Evolutionary conservation across 2,888 invertebrate species (phyloP).

Genomic region (Meghimatium bilineatum): DNA sequence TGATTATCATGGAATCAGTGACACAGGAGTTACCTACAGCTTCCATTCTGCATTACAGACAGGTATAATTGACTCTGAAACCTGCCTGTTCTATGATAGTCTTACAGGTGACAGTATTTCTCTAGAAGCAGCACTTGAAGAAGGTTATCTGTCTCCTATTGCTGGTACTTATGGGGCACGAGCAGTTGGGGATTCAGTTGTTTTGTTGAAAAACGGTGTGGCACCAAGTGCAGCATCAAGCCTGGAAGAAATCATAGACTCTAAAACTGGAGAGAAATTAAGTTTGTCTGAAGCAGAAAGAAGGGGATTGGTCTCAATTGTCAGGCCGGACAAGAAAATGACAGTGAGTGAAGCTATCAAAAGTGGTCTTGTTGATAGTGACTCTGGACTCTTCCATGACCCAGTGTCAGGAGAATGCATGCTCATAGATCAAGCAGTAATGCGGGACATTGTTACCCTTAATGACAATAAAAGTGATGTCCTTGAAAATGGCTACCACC

Average conservation of each 20-base stretch:
- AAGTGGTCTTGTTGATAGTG: constrained; percentile 81
- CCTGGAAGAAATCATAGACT: constrained; percentile 52
- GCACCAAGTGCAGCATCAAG: constrained; percentile 51
- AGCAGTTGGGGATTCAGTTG: constrained; percentile 60
- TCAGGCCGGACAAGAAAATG: constrained; percentile 89
- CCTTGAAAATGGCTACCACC: constrained; percentile 47
- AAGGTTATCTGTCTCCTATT: constrained; percentile 76
- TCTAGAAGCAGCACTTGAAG: constrained; percentile 85
- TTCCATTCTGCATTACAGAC: constrained; percentile 85
- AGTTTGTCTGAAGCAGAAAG: constrained; percentile 55
- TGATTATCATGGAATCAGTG: constrained; percentile 66
- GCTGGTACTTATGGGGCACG: constrained; percentile 54
- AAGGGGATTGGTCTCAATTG: constrained; percentile 71
- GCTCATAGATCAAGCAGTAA: constrained; percentile 62
- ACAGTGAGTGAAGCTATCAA: constrained; percentile 83
- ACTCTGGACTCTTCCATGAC: constrained; percentile 59
- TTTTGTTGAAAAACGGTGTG: constrained; percentile 65
- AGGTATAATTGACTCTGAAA: constrained; percentile 87
- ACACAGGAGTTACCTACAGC: constrained; percentile 68
- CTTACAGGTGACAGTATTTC: constrained; percentile 82
- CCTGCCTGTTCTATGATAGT: constrained; percentile 83
- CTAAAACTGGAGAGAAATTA: constrained; percentile 55
- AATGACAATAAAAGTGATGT: constrained; percentile 81
- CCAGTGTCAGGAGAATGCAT: constrained; percentile 65
- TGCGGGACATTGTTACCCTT: constrained; percentile 39